phyloP scores from a whole-genome alignment of 1,140 invertebrate species.

The Vanessa tameamea region DNA sequence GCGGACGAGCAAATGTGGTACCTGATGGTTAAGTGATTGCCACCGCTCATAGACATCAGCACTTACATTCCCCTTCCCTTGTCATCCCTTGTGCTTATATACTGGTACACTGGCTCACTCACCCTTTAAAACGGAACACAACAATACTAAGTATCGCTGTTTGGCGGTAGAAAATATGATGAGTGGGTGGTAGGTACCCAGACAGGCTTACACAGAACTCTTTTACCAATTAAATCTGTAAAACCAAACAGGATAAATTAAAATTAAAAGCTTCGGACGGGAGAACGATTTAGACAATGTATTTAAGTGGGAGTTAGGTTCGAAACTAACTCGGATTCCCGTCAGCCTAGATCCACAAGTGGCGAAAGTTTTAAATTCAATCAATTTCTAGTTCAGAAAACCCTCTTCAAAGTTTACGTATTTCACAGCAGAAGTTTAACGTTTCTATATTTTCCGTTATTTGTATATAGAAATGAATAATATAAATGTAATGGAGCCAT shows the following conservation, averaged over 20 bases:
- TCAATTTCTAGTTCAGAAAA: slow-evolving; percentile 47
- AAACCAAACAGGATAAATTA: background rate
- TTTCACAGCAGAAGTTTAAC: background rate
- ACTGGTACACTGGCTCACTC: too few species aligned
- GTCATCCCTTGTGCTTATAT: too few species aligned
- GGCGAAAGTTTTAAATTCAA: slow-evolving; percentile 58
- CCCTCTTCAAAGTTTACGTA: background rate
- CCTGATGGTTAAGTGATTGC: too few species aligned
- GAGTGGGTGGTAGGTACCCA: too few species aligned
- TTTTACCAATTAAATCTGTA: background rate
- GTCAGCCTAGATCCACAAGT: slow-evolving; percentile 29
- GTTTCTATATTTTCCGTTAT: background rate
- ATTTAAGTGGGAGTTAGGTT: slow-evolving; percentile 30
- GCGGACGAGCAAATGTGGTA: too few species aligned
- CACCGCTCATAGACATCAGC: too few species aligned
- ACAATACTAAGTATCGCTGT: too few species aligned
- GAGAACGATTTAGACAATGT: slow-evolving; percentile 10
- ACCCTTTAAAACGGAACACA: too few species aligned
- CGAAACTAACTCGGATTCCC: slow-evolving; percentile 32
- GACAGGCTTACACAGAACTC: too few species aligned
- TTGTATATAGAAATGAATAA: background rate
- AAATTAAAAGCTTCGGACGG: background rate
- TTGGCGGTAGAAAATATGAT: too few species aligned
- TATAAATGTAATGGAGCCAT: background rate
- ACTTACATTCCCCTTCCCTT: too few species aligned